A percentile compares a stretch with the other conserved stretches of the same genome.
Conservation (phyloP, 1,140 invertebrate species). For the Lucilia sericata region DNA sequence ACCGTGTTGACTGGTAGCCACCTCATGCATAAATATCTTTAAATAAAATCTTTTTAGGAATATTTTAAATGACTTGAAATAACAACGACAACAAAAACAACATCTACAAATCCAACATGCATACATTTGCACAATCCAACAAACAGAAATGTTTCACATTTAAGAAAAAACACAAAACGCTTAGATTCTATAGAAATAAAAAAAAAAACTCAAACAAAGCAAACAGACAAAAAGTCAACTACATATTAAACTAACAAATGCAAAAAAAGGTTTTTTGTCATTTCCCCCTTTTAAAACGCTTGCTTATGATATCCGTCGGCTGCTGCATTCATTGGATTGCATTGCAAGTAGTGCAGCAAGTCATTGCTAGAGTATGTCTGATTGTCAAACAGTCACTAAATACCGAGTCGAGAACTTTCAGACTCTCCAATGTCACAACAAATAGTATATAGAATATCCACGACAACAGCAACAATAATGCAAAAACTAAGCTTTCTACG, state of each 20-base stretch:
- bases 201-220: neutral
- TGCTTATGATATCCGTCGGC: neutral
- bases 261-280: constrained; percentile 1
- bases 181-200: neutral
- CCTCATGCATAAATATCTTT: constrained; percentile 45
- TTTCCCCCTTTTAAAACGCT: constrained; percentile 28
- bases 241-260: neutral
- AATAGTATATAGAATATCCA: neutral
- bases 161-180: neutral
- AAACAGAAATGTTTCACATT: neutral
- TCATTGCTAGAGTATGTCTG: neutral
- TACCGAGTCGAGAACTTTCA: neutral
- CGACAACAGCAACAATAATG: constrained; percentile 9
- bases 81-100: constrained; percentile 32
- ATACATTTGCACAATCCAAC: constrained; percentile 15
- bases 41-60: constrained; percentile 45
- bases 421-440: constrained; percentile 28
- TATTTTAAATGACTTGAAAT: constrained; percentile 46
- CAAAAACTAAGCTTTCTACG: neutral
- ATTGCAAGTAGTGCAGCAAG: constrained; percentile 4
- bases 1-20: constrained; percentile 43
- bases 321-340: constrained; percentile 20
- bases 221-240: neutral
- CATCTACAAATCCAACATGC: constrained; percentile 1
- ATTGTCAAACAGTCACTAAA: constrained; percentile 21